Evolutionary conservation across 2,797 vertebrate genomes (phyloP), one percentile per base, ranked within the genome.

Genomic region (Lepilemur septentrionalis): DNA sequence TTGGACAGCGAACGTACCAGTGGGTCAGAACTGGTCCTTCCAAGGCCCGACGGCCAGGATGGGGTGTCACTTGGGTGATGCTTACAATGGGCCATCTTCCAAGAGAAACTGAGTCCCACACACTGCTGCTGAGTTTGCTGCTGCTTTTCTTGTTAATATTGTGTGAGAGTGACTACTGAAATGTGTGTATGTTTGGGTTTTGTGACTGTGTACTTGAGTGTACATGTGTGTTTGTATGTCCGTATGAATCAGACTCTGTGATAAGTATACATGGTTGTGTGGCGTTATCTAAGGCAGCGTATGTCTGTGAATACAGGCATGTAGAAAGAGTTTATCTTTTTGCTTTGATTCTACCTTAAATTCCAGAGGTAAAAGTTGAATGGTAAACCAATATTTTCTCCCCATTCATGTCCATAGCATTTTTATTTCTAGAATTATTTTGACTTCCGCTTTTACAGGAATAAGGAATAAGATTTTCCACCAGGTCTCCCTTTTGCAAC

Each of bases 361-460:
- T 87, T 89, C 48, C 82, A 89, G 41, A 73, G 85, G n/a, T 52
- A 89, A 82, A 95, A 81, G 46, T 93, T 81, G 65, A 84, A 35
- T n/a, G 55, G 46, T 93, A 82, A 94, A 82, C 43, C 48, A 59
- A 0, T 41, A 65, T 93, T 91, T 80, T 88, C 55, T 81, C 75
- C 87, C 17, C 11, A 48, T 14, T 41, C 20, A 22, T 25, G 43
- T 73, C 63, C 65, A 32, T 12, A 14, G 8, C 15, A 30, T 59
- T 93, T 95, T 95, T 89, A 52, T 87, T 87, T 97, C 32, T 12
- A 70, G 78, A 48, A 22, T 81, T 84, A 73, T 89, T 95, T 35
- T 69, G 75, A 61, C 41, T 46, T 50, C 69, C n/a, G 32, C 43
- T 90, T 92, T 94, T 82, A 75, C 9, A 82, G 43, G 18, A 46